These are phyloP conservation scores for Oncorhynchus keta DNA, from an alignment of 2,113 vertebrate species.

Conservation along the genomic window DNA sequence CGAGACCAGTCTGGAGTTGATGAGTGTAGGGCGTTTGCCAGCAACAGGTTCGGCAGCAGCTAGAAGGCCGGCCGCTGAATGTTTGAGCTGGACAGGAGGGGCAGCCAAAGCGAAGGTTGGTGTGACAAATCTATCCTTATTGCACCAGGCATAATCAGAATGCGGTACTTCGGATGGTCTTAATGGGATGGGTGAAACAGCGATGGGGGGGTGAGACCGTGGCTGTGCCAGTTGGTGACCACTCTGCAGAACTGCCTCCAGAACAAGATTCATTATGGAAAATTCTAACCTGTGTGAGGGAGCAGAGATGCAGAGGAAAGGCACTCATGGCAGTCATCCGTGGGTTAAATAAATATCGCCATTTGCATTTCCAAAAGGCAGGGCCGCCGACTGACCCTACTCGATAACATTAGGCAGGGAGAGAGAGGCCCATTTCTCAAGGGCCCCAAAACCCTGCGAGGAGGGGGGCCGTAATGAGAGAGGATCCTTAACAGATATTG, in stretches of 20 bases:
- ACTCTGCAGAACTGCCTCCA: background rate
- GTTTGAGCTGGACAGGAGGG: too few species aligned
- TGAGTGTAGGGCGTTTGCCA: too few species aligned
- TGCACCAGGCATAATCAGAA: constrained; percentile 56
- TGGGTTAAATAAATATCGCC: constrained; percentile 40
- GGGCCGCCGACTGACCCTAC: constrained; percentile 38
- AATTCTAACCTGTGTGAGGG: constrained; percentile 29
- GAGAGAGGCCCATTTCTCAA: constrained; percentile 43
- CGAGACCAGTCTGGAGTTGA: too few species aligned
- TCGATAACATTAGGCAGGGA: constrained; percentile 46
- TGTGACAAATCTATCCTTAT: constrained; percentile 21
- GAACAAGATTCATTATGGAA: constrained; percentile 36
- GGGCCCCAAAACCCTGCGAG: constrained; percentile 36
- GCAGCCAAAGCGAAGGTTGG: too few species aligned
- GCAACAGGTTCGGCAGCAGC: too few species aligned
- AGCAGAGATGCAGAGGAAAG: constrained; percentile 1
- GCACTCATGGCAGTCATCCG: constrained; percentile 33
- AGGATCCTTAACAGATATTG: constrained; percentile 66
- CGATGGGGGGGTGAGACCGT: background rate
- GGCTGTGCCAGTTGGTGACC: background rate
- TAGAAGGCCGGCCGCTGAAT: too few species aligned
- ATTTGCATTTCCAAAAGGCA: constrained; percentile 62
- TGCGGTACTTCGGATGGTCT: constrained; percentile 39
- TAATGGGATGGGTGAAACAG: constrained; percentile 19
- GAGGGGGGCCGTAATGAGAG: constrained; percentile 61